Conservation (phyloP, 2,113 vertebrate genomes). For the Odobenus rosmarus region DNA sequence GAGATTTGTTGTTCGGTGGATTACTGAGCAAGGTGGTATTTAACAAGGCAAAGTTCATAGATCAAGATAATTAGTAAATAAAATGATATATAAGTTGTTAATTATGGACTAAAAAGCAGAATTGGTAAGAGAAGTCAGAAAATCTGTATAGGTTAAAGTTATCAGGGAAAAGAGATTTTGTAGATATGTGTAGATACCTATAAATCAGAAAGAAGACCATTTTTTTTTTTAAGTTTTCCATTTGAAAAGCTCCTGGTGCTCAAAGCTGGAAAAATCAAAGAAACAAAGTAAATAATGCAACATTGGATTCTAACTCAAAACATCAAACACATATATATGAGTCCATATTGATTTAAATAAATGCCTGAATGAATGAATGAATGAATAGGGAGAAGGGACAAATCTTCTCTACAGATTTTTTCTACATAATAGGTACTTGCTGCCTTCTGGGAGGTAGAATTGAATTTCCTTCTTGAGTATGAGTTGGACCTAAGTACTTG, state of each 20-base stretch:
- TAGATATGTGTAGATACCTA: not conserved
- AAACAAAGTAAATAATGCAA: not conserved
- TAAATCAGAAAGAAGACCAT: not conserved
- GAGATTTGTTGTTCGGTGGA: not conserved
- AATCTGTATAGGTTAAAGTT: not conserved
- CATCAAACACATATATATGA: not conserved
- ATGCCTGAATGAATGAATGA: not conserved
- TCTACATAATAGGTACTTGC: not conserved
- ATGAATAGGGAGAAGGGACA: not conserved
- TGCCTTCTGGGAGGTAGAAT: not conserved
- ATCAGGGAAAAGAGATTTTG: not conserved
- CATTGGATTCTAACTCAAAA: not conserved
- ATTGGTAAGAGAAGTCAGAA: not conserved
- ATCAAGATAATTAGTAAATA: not conserved
- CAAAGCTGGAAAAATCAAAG: conserved; percentile 1
- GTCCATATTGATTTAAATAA: not conserved
- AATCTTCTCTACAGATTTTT: not conserved
- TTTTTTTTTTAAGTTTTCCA: not conserved
- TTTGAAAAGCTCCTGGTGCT: not conserved
- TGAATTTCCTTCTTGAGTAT: not conserved
- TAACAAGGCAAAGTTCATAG: not conserved
- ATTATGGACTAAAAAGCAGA: not conserved
- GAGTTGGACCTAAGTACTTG: not conserved
- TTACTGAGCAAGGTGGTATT: not conserved
- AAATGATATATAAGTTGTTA: not conserved